These are phyloP conservation scores for Hippolais icterina DNA, from an alignment of 2,113 vertebrate species.

Conservation along the genomic window DNA sequence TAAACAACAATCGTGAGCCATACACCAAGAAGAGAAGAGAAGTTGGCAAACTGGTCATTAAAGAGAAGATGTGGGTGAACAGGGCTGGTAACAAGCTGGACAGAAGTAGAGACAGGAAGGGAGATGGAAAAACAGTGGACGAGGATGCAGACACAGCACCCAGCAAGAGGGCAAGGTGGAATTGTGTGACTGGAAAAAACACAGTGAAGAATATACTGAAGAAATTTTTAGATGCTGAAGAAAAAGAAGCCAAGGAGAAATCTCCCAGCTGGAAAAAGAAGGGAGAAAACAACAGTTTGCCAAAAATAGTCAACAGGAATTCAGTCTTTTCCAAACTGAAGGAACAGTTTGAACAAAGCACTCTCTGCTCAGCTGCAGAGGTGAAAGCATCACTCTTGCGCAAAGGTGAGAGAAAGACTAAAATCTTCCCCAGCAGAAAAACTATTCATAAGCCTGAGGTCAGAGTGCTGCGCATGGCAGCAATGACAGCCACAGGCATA, in stretches of 20 bases:
- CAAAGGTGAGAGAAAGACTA: slow-evolving; percentile 25
- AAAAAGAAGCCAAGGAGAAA: slow-evolving; percentile 70
- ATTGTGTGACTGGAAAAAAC: slow-evolving; percentile 34
- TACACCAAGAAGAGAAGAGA: slow-evolving; percentile 78
- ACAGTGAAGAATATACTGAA: slow-evolving; percentile 82
- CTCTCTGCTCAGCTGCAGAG: slow-evolving; percentile 59
- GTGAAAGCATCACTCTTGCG: slow-evolving; percentile 1
- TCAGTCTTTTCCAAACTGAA: slow-evolving; percentile 76
- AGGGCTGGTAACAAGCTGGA: slow-evolving; percentile 63
- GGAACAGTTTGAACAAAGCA: slow-evolving; percentile 79
- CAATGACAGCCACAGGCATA: slow-evolving; percentile 54
- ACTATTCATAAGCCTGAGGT: slow-evolving; percentile 51
- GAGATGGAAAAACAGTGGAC: neutral
- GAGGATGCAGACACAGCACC: neutral
- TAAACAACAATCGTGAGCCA: slow-evolving; percentile 76
- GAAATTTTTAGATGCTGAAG: slow-evolving; percentile 80
- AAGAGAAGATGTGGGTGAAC: slow-evolving; percentile 56
- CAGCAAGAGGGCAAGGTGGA: slow-evolving; percentile 22
- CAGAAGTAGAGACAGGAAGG: slow-evolving; percentile 28
- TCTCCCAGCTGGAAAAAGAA: neutral
- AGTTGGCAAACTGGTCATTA: slow-evolving; percentile 80
- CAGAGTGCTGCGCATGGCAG: slow-evolving; percentile 2
- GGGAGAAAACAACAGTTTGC: neutral
- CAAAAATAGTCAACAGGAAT: slow-evolving; percentile 59
- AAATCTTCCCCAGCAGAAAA: slow-evolving; percentile 3